These are phyloP conservation scores for Cataglyphis albicans DNA, from an alignment of 2,888 invertebrate species.

Conservation along the genomic window DNA sequence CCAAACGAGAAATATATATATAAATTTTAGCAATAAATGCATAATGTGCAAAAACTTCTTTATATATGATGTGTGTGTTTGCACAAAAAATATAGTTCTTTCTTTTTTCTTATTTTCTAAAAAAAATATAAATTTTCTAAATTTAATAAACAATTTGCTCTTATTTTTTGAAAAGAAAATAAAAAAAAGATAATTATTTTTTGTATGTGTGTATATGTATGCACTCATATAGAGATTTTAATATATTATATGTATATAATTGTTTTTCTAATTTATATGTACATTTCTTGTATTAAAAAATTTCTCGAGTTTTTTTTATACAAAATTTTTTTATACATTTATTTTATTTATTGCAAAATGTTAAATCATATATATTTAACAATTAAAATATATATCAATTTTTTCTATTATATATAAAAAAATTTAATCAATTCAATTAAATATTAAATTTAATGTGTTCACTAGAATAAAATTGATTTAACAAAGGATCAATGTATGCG, in stretches of 20 bases:
- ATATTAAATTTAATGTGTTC: constrained; percentile 31
- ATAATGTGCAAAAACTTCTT: background rate
- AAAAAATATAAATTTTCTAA: background rate
- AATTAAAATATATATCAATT: too few species aligned
- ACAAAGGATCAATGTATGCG: constrained; percentile 3
- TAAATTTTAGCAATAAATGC: background rate
- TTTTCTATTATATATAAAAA: background rate
- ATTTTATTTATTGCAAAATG: background rate
- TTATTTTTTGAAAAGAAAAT: background rate
- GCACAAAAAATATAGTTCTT: background rate
- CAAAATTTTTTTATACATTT: background rate
- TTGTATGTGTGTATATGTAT: background rate
- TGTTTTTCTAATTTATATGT: background rate
- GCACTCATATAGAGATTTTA: background rate
- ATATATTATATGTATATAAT: background rate
- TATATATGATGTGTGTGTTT: background rate
- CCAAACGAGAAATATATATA: background rate
- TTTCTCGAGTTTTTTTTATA: background rate
- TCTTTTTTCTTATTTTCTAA: background rate
- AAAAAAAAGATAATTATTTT: background rate
- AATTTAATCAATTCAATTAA: constrained; percentile 3
- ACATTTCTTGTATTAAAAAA: background rate
- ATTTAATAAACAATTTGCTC: background rate
- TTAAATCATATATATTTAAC: background rate
- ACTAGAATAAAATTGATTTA: background rate